A percentile compares a stretch with the other conserved stretches of the same genome.
These are phyloP conservation scores for Pavo muticus DNA, from an alignment of 2,113 vertebrate genomes.

Conservation along the genomic window DNA sequence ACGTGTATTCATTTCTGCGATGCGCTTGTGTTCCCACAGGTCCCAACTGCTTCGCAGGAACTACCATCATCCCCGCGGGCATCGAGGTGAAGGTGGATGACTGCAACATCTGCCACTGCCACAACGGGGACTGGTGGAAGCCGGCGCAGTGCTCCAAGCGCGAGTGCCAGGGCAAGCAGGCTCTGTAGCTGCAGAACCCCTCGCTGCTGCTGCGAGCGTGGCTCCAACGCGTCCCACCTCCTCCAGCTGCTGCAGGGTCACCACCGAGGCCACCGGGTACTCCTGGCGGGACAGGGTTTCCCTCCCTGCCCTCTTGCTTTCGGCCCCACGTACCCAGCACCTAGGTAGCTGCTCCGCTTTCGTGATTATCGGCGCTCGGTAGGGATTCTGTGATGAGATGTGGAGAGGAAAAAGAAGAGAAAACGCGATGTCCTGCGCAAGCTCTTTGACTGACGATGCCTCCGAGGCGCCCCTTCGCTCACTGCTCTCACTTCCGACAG, in stretches of 20 bases:
- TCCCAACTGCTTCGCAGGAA: constrained; percentile 99
- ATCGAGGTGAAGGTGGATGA: constrained; percentile 99
- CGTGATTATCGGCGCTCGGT: constrained; percentile 37
- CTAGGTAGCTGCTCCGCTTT: constrained; percentile 53
- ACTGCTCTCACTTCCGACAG: constrained; percentile 16
- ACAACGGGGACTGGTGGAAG: constrained; percentile 99
- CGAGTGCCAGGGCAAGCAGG: constrained; percentile 96
- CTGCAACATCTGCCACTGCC: constrained; percentile 99
- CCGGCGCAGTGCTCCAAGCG: constrained; percentile 97
- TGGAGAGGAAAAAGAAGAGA: background rate
- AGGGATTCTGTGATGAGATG: constrained; percentile 11
- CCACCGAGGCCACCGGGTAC: constrained; percentile 72
- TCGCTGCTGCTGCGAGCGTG: background rate
- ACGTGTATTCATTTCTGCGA: background rate
- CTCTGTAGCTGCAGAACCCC: constrained; percentile 79
- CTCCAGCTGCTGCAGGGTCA: constrained; percentile 69
- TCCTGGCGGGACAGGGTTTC: background rate
- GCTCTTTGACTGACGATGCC: background rate
- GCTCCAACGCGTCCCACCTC: constrained; percentile 29
- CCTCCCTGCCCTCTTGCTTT: background rate
- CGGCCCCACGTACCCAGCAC: background rate
- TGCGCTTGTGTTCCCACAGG: constrained; percentile 79
- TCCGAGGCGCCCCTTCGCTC: background rate
- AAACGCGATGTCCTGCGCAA: accelerated
- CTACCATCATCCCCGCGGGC: constrained; percentile 97